Base-by-base conservation (phyloP, 2,888 invertebrate genomes). In the Leptinotarsa peninsularis region DNA sequence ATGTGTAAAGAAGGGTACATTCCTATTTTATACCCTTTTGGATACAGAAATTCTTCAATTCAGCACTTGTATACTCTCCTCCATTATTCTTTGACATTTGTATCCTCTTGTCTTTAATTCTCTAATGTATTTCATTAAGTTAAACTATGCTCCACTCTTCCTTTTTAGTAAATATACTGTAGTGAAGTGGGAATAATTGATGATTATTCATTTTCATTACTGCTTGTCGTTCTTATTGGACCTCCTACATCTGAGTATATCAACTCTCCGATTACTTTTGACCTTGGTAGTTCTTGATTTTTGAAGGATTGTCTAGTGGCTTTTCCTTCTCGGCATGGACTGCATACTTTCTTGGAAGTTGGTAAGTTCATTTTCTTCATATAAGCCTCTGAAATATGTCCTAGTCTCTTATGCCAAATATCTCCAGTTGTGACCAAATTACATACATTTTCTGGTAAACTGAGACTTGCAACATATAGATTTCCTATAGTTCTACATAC, bases 221-320 rank as follows among this genome's bases (percentile, higher is more conserved):
- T 50, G 15, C 50, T 21, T 21, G 21, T 21, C 2, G 21, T 21
- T 21, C 21, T 21, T 21, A 50, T 15, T 50, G 50, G 15, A 50
- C 50, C 15, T 50, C 50, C 50, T 50, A 52, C 15, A 52, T n/a
- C 21, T 27, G 33, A 52, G 52, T 52, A n/a, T 15, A 52, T 17
- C 15, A 52, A 52, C n/a, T n/a, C 52, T 52, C n/a, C 52, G 3
- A 52, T 52, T 15, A n/a, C 4, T 52, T 52, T 52, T 50, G 50
- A 50, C 4, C 50, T 13, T 50, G 52, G n/a, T 15, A 15, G 50
- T 50, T 50, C 15, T 43, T 18, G 50, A 21, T 67, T 67, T 50
- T 67, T 50, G 21, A 67, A 67, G 7, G 67, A 50, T 67, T 67
- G n/a, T 49, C 67, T 43, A 14, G 67, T 49, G n/a, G 67, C 49